These are phyloP conservation scores for Crotalus horridus DNA, from an alignment of 2,113 vertebrate genomes.

Conservation along the genomic window DNA sequence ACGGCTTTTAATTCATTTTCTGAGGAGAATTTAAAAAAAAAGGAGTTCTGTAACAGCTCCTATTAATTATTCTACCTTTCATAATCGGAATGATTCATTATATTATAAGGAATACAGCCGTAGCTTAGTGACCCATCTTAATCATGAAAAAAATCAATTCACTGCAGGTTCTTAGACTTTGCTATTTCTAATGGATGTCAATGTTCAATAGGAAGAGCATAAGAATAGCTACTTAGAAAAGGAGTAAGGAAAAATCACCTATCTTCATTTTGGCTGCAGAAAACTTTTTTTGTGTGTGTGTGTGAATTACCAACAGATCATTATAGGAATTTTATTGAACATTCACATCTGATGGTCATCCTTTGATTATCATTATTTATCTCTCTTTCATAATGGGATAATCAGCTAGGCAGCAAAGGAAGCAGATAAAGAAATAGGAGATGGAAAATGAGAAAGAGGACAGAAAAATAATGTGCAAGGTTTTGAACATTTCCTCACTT, in stretches of 20 bases:
- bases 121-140: slow-evolving; percentile 70
- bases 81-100: slow-evolving; percentile 69
- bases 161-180: slow-evolving; percentile 52
- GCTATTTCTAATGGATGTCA: slow-evolving; percentile 55
- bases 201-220: slow-evolving; percentile 38
- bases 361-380: not conserved
- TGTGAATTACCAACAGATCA: not conserved
- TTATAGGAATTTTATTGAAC: not conserved
- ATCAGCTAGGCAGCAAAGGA: not conserved
- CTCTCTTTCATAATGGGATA: not conserved
- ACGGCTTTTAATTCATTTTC: slow-evolving; percentile 7
- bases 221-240: slow-evolving; percentile 30
- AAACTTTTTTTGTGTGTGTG: not conserved
- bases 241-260: fast-evolving
- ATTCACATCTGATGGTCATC: not conserved
- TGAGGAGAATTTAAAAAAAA: not conserved
- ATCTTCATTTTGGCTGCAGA: not conserved
- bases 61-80: slow-evolving; percentile 67
- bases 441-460: not conserved
- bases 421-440: not conserved
- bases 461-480: not conserved
- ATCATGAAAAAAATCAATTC: slow-evolving; percentile 73
- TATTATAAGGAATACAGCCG: slow-evolving; percentile 68
- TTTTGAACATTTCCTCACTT: not conserved
- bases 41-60: slow-evolving; percentile 44